Base-by-base conservation (phyloP, 2,888 invertebrate genomes). In the Argyresthia albistria region DNA sequence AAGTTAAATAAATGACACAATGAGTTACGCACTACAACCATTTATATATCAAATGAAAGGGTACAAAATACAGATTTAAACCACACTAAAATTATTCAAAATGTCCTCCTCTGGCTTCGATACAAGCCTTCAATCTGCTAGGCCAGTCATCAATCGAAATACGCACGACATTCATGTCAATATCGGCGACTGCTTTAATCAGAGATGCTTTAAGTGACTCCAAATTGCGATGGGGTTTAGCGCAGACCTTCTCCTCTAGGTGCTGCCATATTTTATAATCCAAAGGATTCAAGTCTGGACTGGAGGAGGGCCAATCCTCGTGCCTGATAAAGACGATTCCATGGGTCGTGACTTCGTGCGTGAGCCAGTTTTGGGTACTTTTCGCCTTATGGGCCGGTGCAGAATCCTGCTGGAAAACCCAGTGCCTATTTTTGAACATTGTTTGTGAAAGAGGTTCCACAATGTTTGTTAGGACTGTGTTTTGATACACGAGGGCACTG, bases 251-350 rank as follows among this genome's bases (percentile, higher is more conserved):
- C 16, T 52, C 43, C 47, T 53, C 47, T 43, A 55, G 46, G 42
- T 51, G 7, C 39, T 51, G 51, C 51, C 53, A 53, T 53, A 54
- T 53, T 43, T 54, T 54, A 43, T 56, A 51, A 46, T 54, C 47
- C 12, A 52, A 14, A 1, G 46, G 51, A 43, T 39, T 39, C 39
- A 39, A 39, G 46, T n/a, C n/a, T n/a, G n/a, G n/a, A n/a, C n/a
- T 53, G 12, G 52, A 55, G 15, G 53, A 53, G 53, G 52, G 50
- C 56, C 55, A 58, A 37, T 57, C 51, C 46, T 58, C 51, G 46
- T 54, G 53, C 46, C 55, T 50, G 37, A 56, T 55, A 52, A 56
- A 57, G 55, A 54, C 56, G n/a, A 53, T 52, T 49, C 53, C 55
- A 52, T 54, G 53, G 47, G 52, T 51, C 43, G 51, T 46, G n/a